These are phyloP conservation scores for Turnix velox DNA, from an alignment of 2,113 vertebrate genomes.

Conservation along the genomic window DNA sequence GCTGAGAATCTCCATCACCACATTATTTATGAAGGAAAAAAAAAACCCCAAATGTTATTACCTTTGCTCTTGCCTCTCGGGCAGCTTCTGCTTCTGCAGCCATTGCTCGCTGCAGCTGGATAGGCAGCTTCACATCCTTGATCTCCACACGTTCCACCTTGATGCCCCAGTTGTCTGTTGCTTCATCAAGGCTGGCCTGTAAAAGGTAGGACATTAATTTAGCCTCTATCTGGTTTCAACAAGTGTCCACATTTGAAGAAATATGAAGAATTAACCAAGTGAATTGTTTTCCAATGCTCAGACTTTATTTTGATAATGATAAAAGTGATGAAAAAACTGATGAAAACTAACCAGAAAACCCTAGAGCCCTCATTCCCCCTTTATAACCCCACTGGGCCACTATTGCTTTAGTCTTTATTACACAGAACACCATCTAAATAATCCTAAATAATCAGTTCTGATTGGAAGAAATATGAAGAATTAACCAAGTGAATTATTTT, in stretches of 20 bases:
- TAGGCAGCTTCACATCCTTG: constrained; percentile 92
- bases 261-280: neutral
- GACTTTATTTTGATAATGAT: neutral
- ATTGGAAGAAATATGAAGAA: too few relatives aligned
- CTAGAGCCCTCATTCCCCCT: neutral
- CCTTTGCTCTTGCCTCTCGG: constrained; percentile 93
- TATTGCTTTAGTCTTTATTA: neutral
- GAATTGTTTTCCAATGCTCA: neutral
- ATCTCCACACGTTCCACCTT: constrained; percentile 98
- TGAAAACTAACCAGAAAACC: neutral
- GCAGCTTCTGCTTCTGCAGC: constrained; percentile 93
- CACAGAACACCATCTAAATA: too few relatives aligned
- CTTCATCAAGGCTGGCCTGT: constrained; percentile 85
- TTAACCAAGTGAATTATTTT: too few relatives aligned
- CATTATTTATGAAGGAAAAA: neutral
- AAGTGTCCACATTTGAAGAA: neutral
- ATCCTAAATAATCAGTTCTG: too few relatives aligned
- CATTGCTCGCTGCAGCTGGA: constrained; percentile 96
- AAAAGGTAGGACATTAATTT: neutral
- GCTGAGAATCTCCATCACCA: neutral
- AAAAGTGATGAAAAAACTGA: neutral
- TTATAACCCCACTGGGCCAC: neutral
- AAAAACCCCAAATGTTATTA: neutral
- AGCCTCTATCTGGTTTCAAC: neutral
- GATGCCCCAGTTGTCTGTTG: constrained; percentile 94